phyloP scores from a whole-genome alignment of 2,888 invertebrate genomes.

The Heteromurus nitidus region DNA sequence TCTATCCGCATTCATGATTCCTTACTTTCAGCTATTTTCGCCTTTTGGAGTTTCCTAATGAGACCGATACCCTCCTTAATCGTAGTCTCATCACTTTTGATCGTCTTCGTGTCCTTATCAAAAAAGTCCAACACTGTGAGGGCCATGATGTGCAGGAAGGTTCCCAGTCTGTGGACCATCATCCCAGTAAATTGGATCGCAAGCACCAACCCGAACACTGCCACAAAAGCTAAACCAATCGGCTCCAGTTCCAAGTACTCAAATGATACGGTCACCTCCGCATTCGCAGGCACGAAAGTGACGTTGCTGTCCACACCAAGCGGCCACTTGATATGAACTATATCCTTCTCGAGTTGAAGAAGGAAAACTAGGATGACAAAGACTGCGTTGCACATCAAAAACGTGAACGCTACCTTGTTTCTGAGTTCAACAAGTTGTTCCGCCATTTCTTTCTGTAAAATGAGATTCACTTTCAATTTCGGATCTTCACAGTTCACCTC shows the following conservation, averaged over 20 bases:
- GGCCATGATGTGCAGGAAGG: slow-evolving; percentile 70
- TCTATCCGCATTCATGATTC: not conserved
- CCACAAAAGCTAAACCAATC: slow-evolving; percentile 75
- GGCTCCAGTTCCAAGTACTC: slow-evolving; percentile 76
- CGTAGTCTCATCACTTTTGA: slow-evolving; percentile 51
- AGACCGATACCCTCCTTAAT: slow-evolving; percentile 64
- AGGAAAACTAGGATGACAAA: slow-evolving; percentile 79
- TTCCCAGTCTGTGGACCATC: slow-evolving; percentile 70
- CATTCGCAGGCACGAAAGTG: slow-evolving; percentile 63
- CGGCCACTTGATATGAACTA: slow-evolving; percentile 77
- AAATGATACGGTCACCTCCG: slow-evolving; percentile 51
- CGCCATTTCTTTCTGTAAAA: slow-evolving; percentile 67
- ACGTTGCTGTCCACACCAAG: slow-evolving; percentile 74
- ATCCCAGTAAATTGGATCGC: slow-evolving; percentile 70
- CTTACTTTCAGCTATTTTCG: slow-evolving; percentile 41
- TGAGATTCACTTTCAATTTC: not conserved
- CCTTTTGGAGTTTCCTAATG: slow-evolving; percentile 58
- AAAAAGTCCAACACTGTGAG: slow-evolving; percentile 64
- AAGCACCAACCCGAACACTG: slow-evolving; percentile 69
- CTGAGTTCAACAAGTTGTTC: slow-evolving; percentile 76
- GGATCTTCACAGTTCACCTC: not conserved
- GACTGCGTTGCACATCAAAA: slow-evolving; percentile 79
- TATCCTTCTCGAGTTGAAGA: slow-evolving; percentile 78
- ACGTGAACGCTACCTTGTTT: slow-evolving; percentile 77
- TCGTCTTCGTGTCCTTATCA: slow-evolving; percentile 46